A percentile compares a stretch with the other conserved stretches of the same genome.
phyloP scores from a whole-genome alignment of 2,113 vertebrate genomes.

The Nannospalax galili region DNA sequence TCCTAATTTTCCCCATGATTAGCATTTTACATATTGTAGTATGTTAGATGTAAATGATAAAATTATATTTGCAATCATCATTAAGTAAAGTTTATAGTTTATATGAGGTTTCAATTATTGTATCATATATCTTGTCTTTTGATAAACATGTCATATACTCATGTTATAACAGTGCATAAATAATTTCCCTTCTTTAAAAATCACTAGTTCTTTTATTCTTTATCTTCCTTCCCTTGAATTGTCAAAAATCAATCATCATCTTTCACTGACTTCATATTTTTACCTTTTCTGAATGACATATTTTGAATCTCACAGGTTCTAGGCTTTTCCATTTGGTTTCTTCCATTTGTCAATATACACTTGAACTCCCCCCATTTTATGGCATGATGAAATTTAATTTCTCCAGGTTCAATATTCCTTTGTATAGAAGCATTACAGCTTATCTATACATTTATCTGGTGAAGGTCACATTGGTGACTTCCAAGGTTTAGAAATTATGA shows the following conservation, averaged over 20 bases:
- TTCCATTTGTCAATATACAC: background rate
- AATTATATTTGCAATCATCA: background rate
- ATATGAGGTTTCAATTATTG: background rate
- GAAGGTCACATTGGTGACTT: background rate
- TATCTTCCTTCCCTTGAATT: fast-evolving
- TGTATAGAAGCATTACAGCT: background rate
- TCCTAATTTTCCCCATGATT: background rate
- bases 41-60: background rate
- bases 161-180: background rate
- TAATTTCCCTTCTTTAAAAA: background rate
- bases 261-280: background rate
- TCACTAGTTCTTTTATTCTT: background rate
- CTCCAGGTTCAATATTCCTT: background rate
- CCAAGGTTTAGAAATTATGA: background rate
- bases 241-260: background rate
- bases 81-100: background rate
- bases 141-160: background rate
- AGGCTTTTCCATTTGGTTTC: background rate
- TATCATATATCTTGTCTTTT: background rate
- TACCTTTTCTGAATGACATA: background rate
- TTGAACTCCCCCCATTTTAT: background rate
- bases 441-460: background rate
- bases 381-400: background rate
- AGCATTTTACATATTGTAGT: background rate
- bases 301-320: background rate